Conservation (phyloP, 1,140 invertebrate genomes). For the Pemphigus obesinymphae region DNA sequence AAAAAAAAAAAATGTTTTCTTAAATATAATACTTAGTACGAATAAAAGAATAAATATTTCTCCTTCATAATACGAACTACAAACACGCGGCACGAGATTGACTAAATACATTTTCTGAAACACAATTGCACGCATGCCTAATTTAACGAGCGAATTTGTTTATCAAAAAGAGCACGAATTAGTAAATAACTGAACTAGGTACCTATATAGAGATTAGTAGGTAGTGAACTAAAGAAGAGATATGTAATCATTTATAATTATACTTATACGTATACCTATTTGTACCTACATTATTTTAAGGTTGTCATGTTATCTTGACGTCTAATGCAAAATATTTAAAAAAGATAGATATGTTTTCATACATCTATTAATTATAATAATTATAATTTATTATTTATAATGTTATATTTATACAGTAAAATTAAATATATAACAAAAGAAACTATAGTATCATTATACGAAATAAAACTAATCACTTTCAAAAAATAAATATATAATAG, state of each 20-base stretch:
- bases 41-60: neutral
- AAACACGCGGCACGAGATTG: neutral
- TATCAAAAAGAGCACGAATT: constrained; percentile 30
- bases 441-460: no score
- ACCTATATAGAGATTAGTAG: neutral
- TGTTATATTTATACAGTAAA: no score
- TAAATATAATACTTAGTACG: no score
- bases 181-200: constrained; percentile 10
- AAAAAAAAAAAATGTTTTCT: neutral
- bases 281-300: neutral
- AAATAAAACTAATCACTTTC: no score
- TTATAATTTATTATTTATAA: no score
- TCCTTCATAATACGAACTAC: neutral
- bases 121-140: neutral
- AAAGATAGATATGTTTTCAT: no score
- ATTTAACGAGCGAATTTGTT: constrained; percentile 25
- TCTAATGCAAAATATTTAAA: neutral
- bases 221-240: neutral
- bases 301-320: constrained; percentile 12
- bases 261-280: no score
- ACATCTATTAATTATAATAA: no score
- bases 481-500: no score
- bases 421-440: neutral
- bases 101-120: neutral
- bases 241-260: constrained; percentile 12